Conservation (phyloP, 2,797 vertebrate genomes). For the Acipenser oxyrinchus region DNA sequence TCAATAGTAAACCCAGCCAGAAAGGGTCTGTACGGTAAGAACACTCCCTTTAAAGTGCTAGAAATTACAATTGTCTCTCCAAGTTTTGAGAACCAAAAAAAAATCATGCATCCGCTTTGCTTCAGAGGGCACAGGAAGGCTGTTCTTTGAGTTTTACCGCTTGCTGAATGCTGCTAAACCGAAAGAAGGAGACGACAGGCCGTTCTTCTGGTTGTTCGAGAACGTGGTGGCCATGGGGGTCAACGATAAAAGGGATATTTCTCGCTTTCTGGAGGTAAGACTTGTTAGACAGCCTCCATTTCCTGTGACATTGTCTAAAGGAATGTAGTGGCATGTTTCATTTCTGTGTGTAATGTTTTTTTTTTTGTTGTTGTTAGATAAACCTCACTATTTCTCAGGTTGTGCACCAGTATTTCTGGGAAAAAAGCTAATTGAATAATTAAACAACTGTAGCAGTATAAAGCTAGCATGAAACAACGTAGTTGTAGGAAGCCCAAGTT, state of each 20-base stretch:
- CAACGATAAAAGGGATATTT: conserved; percentile 88
- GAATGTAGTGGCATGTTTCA: too few species aligned
- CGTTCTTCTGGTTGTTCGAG: conserved; percentile 96
- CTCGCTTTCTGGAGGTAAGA: conserved; percentile 79
- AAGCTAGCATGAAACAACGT: too few species aligned
- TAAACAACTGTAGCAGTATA: too few species aligned
- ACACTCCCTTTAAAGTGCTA: background rate
- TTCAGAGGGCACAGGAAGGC: conserved; percentile 78
- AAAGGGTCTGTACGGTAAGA: conserved; percentile 82
- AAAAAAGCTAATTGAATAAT: too few species aligned
- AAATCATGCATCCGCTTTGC: background rate
- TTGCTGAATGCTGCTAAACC: conserved; percentile 79
- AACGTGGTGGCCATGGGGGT: conserved; percentile 90
- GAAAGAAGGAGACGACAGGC: conserved; percentile 77
- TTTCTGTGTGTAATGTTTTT: too few species aligned
- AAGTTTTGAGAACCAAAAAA: too few species aligned
- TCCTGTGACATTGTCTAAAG: too few species aligned
- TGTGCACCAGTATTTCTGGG: too few species aligned
- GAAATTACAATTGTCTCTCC: background rate
- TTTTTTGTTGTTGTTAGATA: too few species aligned
- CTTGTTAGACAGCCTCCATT: background rate
- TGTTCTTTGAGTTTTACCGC: conserved; percentile 92
- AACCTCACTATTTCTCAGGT: too few species aligned
- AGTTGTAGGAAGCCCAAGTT: too few species aligned
- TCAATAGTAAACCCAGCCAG: conserved; percentile 82